A percentile compares a stretch with the other conserved stretches of the same genome.
phyloP scores from a whole-genome alignment of 2,797 vertebrate genomes.

The Darevskia mixta region DNA sequence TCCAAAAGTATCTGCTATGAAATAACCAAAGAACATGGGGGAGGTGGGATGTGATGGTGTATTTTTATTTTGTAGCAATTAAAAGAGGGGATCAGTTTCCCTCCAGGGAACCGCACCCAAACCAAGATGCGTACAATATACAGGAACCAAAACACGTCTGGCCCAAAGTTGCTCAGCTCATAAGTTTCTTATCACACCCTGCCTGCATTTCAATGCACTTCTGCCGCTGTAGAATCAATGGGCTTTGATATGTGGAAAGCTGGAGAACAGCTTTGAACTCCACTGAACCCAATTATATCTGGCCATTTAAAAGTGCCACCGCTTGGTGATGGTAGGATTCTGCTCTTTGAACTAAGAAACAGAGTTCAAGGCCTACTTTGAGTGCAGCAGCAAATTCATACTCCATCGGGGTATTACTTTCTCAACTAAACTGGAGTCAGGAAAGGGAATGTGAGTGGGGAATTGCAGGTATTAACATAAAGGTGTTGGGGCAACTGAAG shows the following conservation, averaged over 20 bases:
- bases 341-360: conserved; percentile 75
- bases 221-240: conserved; percentile 74
- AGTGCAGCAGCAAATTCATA: conserved; percentile 63
- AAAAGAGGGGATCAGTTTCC: conserved; percentile 52
- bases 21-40: conserved; percentile 65
- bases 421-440: conserved; percentile 55
- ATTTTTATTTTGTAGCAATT: conserved; percentile 53
- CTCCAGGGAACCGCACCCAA: conserved; percentile 69
- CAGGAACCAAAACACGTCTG: conserved; percentile 67
- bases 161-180: conserved; percentile 65
- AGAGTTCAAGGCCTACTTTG: conserved; percentile 72
- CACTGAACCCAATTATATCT: conserved; percentile 82
- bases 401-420: conserved; percentile 50
- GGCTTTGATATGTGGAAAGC: conserved; percentile 79
- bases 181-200: conserved; percentile 73
- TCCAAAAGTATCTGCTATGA: conserved; percentile 69
- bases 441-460: conserved; percentile 53
- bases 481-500: conserved; percentile 39
- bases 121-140: conserved; percentile 66
- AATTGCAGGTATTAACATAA: conserved; percentile 68
- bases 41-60: conserved; percentile 32
- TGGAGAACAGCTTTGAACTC: conserved; percentile 80
- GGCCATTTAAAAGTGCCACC: conserved; percentile 79
- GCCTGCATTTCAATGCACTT: conserved; percentile 68
- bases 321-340: conserved; percentile 67